A percentile compares a stretch with the other conserved stretches of the same genome.
Conservation (phyloP, 1,140 invertebrate genomes). For the Tetranychus urticae region DNA sequence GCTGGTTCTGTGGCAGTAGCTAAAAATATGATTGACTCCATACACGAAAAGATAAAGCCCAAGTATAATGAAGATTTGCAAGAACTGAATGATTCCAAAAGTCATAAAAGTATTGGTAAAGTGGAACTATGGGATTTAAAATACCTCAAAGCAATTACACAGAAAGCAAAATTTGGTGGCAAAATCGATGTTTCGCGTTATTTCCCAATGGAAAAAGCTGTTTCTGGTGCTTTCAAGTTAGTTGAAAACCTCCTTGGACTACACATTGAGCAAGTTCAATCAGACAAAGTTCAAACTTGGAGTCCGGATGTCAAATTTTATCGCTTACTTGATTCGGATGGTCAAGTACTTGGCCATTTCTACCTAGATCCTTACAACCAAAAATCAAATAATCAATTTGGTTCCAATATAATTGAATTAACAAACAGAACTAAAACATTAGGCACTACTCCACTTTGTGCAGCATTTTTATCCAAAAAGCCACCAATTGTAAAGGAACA, state of each 20-base stretch:
- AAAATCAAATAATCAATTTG: not conserved
- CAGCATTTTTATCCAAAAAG: not conserved
- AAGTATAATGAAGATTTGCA: slow-evolving; percentile 46
- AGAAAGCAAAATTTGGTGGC: slow-evolving; percentile 22
- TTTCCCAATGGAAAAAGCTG: slow-evolving; percentile 53
- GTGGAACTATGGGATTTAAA: not conserved
- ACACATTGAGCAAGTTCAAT: slow-evolving; percentile 31
- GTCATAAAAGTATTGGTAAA: not conserved
- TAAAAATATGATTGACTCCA: slow-evolving; percentile 36
- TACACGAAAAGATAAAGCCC: slow-evolving; percentile 24
- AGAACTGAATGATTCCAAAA: not conserved
- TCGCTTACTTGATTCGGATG: too few species aligned
- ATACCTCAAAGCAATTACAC: not conserved
- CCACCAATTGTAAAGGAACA: too few species aligned
- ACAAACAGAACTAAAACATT: not conserved
- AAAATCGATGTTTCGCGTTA: slow-evolving; percentile 47
- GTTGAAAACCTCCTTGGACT: slow-evolving; percentile 53
- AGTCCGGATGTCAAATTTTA: too few species aligned
- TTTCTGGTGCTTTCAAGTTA: slow-evolving; percentile 45
- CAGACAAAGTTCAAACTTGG: too few species aligned
- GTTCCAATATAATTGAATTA: not conserved
- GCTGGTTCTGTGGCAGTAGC: slow-evolving; percentile 55
- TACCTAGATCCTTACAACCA: not conserved
- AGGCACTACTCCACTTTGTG: not conserved
- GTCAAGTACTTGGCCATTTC: not conserved